phyloP scores from a whole-genome alignment of 1,140 invertebrate genomes.

The Orius laevigatus region DNA sequence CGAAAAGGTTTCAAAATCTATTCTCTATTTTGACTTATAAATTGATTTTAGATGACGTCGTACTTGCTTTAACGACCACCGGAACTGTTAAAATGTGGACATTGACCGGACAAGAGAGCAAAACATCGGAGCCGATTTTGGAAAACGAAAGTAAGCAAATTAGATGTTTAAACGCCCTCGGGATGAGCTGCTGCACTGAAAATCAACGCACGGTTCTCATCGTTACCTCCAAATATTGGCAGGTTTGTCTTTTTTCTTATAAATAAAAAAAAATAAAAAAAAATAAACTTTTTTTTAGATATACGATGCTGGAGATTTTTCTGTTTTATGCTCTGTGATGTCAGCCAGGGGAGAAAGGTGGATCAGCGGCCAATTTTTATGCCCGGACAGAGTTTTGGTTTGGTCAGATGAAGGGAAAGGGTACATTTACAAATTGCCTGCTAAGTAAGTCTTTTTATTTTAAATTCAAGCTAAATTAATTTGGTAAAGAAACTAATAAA shows the following conservation, averaged over 20 bases:
- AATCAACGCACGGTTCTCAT: constrained; percentile 94
- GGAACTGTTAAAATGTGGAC: constrained; percentile 98
- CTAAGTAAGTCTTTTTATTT: constrained; percentile 55
- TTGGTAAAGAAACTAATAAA: no score
- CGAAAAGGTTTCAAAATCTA: constrained; percentile 40
- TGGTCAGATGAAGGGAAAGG: constrained; percentile 90
- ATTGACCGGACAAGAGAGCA: constrained; percentile 63
- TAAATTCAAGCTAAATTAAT: not conserved
- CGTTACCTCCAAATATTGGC: constrained; percentile 93
- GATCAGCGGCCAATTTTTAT: constrained; percentile 87
- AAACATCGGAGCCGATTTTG: constrained; percentile 71
- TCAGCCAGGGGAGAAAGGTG: constrained; percentile 73
- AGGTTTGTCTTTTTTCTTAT: constrained; percentile 45
- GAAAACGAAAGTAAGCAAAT: constrained; percentile 98
- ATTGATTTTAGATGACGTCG: constrained; percentile 74
- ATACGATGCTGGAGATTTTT: constrained; percentile 83
- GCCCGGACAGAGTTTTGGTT: constrained; percentile 74
- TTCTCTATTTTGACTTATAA: not conserved
- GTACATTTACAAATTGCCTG: constrained; percentile 85
- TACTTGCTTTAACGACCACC: constrained; percentile 87
- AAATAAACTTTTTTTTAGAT: constrained; percentile 39
- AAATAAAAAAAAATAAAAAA: no score
- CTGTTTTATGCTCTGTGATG: constrained; percentile 74
- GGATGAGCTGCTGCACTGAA: constrained; percentile 82
- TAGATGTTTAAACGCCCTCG: constrained; percentile 79